phyloP scores from a whole-genome alignment of 2,888 invertebrate species.

The Eudasyphora cyanicolor region DNA sequence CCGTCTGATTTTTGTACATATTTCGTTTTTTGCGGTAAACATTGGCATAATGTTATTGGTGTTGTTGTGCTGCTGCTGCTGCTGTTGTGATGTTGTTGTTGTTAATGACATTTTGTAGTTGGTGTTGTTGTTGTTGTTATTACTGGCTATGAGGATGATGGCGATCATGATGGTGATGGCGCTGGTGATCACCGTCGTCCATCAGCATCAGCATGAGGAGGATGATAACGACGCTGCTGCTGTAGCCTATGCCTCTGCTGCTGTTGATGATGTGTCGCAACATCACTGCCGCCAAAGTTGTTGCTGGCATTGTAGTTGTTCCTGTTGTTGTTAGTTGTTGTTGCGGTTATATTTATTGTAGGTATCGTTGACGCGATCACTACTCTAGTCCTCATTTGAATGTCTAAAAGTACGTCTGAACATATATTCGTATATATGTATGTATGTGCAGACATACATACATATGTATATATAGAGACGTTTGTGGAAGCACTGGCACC shows the following conservation, averaged over 20 bases:
- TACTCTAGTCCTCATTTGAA: slow-evolving; percentile 15
- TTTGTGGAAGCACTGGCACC: slow-evolving; percentile 5
- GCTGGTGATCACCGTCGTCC: not conserved
- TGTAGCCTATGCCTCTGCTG: not conserved
- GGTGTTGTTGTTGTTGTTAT: slow-evolving; percentile 20
- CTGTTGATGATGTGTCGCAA: slow-evolving; percentile 61
- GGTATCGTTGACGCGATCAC: slow-evolving; percentile 12
- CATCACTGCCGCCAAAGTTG: slow-evolving; percentile 41
- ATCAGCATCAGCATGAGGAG: not conserved
- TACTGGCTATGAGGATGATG: not conserved
- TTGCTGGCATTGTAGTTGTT: slow-evolving; percentile 27
- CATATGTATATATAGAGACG: not conserved
- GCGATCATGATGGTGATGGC: not conserved
- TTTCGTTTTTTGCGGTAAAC: slow-evolving; percentile 50
- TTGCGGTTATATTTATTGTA: slow-evolving; percentile 46
- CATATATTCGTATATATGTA: slow-evolving; percentile 16
- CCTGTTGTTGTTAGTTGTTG: slow-evolving; percentile 14
- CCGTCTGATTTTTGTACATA: not conserved
- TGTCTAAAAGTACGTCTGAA: slow-evolving; percentile 7
- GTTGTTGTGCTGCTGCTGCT: slow-evolving; percentile 41
- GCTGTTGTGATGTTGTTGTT: slow-evolving; percentile 22
- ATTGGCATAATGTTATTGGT: slow-evolving; percentile 42
- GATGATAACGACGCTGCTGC: not conserved
- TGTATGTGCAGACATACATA: slow-evolving; percentile 19
- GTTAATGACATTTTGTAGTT: slow-evolving; percentile 26